phyloP scores from a whole-genome alignment of 2,113 vertebrate genomes.

The Butastur rufipennis region DNA sequence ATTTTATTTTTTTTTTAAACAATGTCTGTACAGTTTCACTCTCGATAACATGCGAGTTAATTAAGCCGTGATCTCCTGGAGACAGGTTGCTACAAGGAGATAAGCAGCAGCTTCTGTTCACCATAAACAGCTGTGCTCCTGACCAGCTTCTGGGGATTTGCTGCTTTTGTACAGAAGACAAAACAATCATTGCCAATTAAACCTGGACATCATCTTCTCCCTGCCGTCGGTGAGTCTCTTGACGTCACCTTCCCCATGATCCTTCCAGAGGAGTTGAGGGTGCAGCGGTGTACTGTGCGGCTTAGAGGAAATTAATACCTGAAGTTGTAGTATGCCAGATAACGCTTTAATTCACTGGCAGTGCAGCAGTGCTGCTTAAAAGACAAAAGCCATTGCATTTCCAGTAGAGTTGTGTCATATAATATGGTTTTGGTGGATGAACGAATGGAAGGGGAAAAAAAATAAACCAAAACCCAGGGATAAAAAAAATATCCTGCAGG shows the following conservation, averaged over 20 bases:
- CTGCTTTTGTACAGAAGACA: conserved; percentile 68
- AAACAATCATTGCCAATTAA: conserved; percentile 59
- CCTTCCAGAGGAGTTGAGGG: background rate
- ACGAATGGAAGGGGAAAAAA: background rate
- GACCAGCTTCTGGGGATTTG: conserved; percentile 67
- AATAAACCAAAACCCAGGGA: too few relatives aligned
- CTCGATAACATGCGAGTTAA: conserved; percentile 70
- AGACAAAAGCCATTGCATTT: background rate
- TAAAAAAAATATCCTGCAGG: background rate
- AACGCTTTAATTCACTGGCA: background rate
- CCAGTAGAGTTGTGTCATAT: background rate
- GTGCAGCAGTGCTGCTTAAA: background rate
- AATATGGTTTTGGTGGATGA: background rate
- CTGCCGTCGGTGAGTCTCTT: background rate
- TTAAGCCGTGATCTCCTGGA: conserved; percentile 76
- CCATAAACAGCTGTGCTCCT: conserved; percentile 63
- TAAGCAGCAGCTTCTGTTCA: conserved; percentile 60
- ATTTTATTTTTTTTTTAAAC: conserved; percentile 8
- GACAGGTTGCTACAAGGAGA: conserved; percentile 75
- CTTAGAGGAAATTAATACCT: conserved; percentile 24
- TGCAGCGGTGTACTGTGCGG: accelerated
- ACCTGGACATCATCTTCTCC: conserved; percentile 25
- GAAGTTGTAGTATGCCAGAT: background rate
- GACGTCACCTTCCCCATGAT: conserved; percentile 9
- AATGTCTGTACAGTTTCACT: conserved; percentile 57